Base-by-base conservation (phyloP, 2,797 vertebrate genomes). In the Distichodus sexfasciatus region DNA sequence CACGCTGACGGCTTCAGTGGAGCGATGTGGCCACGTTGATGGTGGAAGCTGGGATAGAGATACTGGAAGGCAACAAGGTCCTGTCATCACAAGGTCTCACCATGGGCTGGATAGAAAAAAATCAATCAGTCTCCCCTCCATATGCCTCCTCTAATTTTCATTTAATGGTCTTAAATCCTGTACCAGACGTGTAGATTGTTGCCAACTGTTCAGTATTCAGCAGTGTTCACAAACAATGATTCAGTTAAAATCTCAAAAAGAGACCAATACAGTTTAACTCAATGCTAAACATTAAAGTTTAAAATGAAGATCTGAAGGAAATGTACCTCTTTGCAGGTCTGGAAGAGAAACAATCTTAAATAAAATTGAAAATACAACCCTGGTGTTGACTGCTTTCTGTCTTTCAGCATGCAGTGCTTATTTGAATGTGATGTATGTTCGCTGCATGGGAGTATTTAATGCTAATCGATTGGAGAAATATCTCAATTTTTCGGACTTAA, bases 241-340 rank as follows among this genome's bases (percentile, higher is more conserved):
- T 90, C 81, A 87, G 84, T 87, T 44, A 33, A 76, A 77, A 76
- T 82, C 48, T 85, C 83, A 79, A 40, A 23, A 86, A 84, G 85
- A 83, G 87, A 88, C 87, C 88, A 81, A 46, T 88, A 80, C 74
- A 82, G 84, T 87, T 78, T 88, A 93, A 92, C 90, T 91, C 88
- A 87, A 89, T 59, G 88, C 90, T 93, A 90, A 93, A 79, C 71
- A 75, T 51, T 63, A 70, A 65, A 40, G 15, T 74, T 63, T 75
- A 61, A 83, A 71, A 78, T 87, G 87, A 91, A 89, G 89, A 92
- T 90, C 89, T 86, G 87, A 92, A 92, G 84, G 83, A 93, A 91
- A 90, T 94, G 92, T 94, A 92, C 92, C 90, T 94, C 91, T 93
- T 91, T 94, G 88, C 91, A 91, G 89, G 91, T 92, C 92, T 92